phyloP scores from a whole-genome alignment of 1,140 invertebrate genomes.

The Drosophila pachea region DNA sequence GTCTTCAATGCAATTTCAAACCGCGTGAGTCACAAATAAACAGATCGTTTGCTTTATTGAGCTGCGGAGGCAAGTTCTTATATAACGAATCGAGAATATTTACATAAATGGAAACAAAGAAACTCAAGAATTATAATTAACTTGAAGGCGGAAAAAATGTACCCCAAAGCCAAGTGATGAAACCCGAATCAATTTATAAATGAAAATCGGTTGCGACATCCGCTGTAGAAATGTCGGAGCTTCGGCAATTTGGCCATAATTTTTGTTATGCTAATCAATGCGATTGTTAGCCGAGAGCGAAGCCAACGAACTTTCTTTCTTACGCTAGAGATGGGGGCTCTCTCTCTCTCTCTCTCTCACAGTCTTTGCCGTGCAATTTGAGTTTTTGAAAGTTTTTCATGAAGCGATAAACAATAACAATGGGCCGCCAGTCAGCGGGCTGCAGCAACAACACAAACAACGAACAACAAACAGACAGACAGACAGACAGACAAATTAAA shows the following conservation, averaged over 20 bases:
- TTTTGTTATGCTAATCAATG: conserved; percentile 62
- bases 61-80: neutral
- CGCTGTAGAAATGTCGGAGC: conserved; percentile 18
- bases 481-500: conserved; percentile 26
- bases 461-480: conserved; percentile 31
- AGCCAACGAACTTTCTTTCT: conserved; percentile 66
- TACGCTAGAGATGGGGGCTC: neutral
- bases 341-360: conserved; percentile 3
- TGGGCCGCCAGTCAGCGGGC: conserved; percentile 44
- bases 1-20: neutral
- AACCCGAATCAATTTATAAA: conserved; percentile 27
- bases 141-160: conserved; percentile 21
- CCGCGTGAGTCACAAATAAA: conserved; percentile 6
- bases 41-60: neutral
- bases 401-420: conserved; percentile 70
- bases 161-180: neutral
- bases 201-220: conserved; percentile 29
- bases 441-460: conserved; percentile 13
- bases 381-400: conserved; percentile 51
- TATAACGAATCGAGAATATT: conserved; percentile 20
- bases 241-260: conserved; percentile 27
- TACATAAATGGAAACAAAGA: conserved; percentile 26
- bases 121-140: conserved; percentile 17
- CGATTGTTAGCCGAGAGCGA: conserved; percentile 26
- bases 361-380: conserved; percentile 14